Conservation (phyloP, 2,888 invertebrate genomes). For the Sminthurides aquaticus region DNA sequence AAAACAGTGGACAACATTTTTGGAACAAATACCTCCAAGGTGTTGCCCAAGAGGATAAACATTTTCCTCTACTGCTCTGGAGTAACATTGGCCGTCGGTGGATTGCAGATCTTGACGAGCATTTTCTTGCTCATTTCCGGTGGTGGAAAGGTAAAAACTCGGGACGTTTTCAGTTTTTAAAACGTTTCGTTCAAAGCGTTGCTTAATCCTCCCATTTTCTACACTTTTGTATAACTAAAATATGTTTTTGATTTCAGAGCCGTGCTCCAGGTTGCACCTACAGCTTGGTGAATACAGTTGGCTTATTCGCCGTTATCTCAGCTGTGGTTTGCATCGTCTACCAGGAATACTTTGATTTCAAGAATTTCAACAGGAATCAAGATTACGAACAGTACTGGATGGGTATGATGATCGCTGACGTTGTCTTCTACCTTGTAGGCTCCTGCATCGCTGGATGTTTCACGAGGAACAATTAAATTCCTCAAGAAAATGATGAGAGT, state of each 20-base stretch:
- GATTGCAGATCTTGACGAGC: slow-evolving; percentile 33
- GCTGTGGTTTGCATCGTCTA: slow-evolving; percentile 32
- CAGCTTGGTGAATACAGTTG: slow-evolving; percentile 36
- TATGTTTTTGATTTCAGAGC: slow-evolving; percentile 24
- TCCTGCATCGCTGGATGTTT: slow-evolving; percentile 12
- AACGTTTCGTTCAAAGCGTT: neutral
- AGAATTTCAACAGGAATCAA: slow-evolving; percentile 20
- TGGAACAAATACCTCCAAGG: neutral
- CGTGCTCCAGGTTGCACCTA: slow-evolving; percentile 30
- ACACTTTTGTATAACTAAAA: too few species aligned
- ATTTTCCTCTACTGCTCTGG: slow-evolving; percentile 21
- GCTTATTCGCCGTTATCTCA: slow-evolving; percentile 27
- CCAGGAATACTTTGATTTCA: slow-evolving; percentile 4
- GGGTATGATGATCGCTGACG: slow-evolving; percentile 28
- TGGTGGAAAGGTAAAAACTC: slow-evolving; percentile 34
- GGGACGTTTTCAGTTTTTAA: neutral
- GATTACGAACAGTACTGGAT: slow-evolving; percentile 23
- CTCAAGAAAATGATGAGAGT: too few species aligned
- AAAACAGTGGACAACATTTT: neutral
- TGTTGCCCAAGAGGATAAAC: neutral
- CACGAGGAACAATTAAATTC: slow-evolving; percentile 1
- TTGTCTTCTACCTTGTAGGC: slow-evolving; percentile 27
- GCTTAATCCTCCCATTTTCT: too few species aligned
- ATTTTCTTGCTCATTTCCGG: slow-evolving; percentile 34
- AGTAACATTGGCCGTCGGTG: slow-evolving; percentile 32